Percentiles rank a stretch among this genome's conserved stretches.
Evolutionary conservation across 2,888 invertebrate species (phyloP).

Genomic region (Lapara coniferarum): DNA sequence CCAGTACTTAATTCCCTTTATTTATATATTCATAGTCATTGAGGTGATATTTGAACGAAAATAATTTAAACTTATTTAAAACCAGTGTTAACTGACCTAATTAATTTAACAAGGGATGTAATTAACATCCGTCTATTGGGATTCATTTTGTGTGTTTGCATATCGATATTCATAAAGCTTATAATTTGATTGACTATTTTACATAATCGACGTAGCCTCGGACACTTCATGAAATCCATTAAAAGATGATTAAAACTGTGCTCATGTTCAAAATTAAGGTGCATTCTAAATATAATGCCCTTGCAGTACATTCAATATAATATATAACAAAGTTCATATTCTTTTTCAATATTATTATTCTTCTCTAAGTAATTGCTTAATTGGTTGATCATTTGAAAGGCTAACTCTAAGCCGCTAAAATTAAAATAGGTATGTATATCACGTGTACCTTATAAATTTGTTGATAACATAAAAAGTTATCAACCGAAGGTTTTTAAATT

Average conservation of each 20-base stretch:
- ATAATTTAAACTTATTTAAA: not conserved
- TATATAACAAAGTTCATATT: no score
- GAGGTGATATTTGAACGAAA: not conserved
- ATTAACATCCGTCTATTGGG: slow-evolving; percentile 6
- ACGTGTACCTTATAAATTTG: not conserved
- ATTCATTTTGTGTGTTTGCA: slow-evolving; percentile 10
- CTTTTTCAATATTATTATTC: no score
- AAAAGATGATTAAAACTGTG: no score
- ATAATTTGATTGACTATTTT: not conserved
- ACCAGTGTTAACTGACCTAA: slow-evolving; percentile 4
- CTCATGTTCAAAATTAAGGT: no score
- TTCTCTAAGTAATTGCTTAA: not conserved
- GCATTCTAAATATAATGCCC: no score
- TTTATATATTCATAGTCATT: not conserved
- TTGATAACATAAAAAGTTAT: slow-evolving; percentile 8
- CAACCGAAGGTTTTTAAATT: not conserved
- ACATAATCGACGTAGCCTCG: not conserved
- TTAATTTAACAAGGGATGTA: slow-evolving; percentile 9
- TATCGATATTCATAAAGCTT: not conserved
- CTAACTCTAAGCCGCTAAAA: no score
- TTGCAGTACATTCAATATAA: no score
- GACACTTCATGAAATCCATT: not conserved
- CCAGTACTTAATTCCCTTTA: no score
- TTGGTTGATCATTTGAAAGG: not conserved
- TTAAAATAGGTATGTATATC: not conserved